Conservation (phyloP, 2,113 vertebrate genomes). For the Damaliscus lunatus region DNA sequence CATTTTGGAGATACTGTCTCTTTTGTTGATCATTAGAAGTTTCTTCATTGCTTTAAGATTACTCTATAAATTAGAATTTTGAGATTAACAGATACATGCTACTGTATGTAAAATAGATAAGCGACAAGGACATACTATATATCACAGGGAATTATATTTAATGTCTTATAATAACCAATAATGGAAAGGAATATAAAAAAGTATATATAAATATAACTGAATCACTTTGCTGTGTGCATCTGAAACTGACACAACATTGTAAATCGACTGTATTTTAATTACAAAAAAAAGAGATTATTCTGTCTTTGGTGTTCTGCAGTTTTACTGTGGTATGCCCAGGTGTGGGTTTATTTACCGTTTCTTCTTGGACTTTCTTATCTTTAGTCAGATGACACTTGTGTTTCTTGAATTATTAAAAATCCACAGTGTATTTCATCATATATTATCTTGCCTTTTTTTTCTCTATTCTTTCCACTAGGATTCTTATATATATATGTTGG, state of each 20-base stretch:
- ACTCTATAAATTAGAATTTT: not conserved
- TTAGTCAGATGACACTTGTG: not conserved
- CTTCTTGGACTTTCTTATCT: not conserved
- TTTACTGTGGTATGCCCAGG: not conserved
- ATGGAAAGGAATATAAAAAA: not conserved
- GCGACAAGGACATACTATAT: not conserved
- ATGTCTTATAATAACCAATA: not conserved
- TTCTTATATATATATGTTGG: not conserved
- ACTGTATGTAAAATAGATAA: not conserved
- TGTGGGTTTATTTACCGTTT: not conserved
- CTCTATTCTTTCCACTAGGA: not conserved
- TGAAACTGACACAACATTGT: not conserved
- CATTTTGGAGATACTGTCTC: not conserved
- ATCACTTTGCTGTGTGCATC: not conserved
- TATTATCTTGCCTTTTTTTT: not conserved
- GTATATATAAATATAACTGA: not conserved
- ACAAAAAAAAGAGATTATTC: not conserved
- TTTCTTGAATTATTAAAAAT: constrained; percentile 5
- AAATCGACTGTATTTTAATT: not conserved
- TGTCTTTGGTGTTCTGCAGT: not conserved
- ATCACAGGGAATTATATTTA: not conserved
- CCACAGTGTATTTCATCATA: not conserved
- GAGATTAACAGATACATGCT: not conserved
- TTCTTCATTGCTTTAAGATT: not conserved
- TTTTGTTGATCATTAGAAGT: not conserved